These are phyloP conservation scores for Cottoperca gobio DNA, from an alignment of 2,797 vertebrate genomes.

Conservation along the genomic window DNA sequence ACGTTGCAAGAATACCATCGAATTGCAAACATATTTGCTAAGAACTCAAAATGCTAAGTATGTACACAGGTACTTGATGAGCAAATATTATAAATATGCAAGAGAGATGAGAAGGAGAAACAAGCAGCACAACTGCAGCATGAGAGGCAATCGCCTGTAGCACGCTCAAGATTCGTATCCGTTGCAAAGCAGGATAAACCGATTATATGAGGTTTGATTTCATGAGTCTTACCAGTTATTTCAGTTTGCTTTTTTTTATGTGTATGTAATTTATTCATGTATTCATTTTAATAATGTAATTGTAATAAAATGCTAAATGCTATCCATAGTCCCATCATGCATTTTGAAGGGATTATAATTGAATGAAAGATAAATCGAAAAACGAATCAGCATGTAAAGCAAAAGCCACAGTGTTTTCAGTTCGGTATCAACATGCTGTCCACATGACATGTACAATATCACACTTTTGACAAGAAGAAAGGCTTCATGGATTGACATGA, in stretches of 20 bases:
- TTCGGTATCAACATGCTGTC: not conserved
- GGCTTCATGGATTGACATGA: not conserved
- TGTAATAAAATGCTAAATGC: constrained; percentile 58
- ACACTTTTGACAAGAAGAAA: not conserved
- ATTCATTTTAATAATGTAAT: constrained; percentile 53
- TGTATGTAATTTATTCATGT: not conserved
- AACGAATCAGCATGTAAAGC: constrained; percentile 23
- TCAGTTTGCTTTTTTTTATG: constrained; percentile 41
- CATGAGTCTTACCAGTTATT: constrained; percentile 64
- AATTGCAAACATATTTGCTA: constrained; percentile 3
- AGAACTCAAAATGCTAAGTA: constrained; percentile 30
- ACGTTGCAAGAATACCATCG: not conserved
- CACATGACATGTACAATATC: not conserved
- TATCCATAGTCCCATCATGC: constrained; percentile 40
- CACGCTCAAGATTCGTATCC: constrained; percentile 45
- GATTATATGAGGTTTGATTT: constrained; percentile 71
- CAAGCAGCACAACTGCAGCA: constrained; percentile 22
- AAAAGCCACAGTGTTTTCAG: constrained; percentile 13
- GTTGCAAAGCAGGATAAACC: constrained; percentile 58
- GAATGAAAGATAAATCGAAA: constrained; percentile 43
- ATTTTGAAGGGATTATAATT: constrained; percentile 43
- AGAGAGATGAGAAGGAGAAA: constrained; percentile 22
- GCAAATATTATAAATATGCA: constrained; percentile 19
- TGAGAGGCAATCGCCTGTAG: constrained; percentile 49
- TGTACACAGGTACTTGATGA: constrained; percentile 32